These are phyloP conservation scores for Drosophila neonasuta DNA, from an alignment of 2,888 invertebrate genomes.

Conservation along the genomic window DNA sequence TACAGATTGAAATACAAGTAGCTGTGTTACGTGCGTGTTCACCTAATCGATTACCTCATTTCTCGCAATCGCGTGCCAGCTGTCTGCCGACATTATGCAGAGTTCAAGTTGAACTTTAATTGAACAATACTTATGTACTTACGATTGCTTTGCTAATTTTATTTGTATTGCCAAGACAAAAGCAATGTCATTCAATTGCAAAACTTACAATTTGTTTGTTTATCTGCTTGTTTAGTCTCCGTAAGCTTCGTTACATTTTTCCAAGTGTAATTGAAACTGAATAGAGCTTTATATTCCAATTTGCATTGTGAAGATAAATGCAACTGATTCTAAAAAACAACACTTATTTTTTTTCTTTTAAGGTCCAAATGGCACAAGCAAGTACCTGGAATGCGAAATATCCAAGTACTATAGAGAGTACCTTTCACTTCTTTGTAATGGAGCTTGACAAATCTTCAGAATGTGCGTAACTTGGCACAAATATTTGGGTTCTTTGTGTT, in stretches of 20 bases:
- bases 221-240: conserved; percentile 36
- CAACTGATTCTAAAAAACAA: conserved; percentile 11
- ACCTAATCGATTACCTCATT: conserved; percentile 62
- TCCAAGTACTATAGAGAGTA: conserved; percentile 47
- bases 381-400: conserved; percentile 43
- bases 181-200: conserved; percentile 26
- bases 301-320: conserved; percentile 4
- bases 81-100: conserved; percentile 22
- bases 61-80: conserved; percentile 54
- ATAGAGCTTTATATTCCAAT: conserved; percentile 12
- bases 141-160: conserved; percentile 53
- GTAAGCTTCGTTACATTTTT: conserved; percentile 54
- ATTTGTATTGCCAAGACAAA: conserved; percentile 36
- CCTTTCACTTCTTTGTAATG: conserved; percentile 22
- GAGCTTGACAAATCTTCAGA: conserved; percentile 39
- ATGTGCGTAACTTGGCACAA: conserved; percentile 44
- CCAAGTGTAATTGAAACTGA: conserved; percentile 49
- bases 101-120: conserved; percentile 74
- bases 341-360: conserved; percentile 16
- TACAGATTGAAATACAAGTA: conserved; percentile 15
- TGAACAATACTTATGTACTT: conserved; percentile 50
- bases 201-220: conserved; percentile 25
- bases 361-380: conserved; percentile 17
- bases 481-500: conserved; percentile 40
- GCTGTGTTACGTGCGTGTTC: conserved; percentile 29